Percentiles rank a stretch among this genome's conserved stretches.
Evolutionary conservation across 2,888 invertebrate genomes (phyloP).

Genomic region (Penaeus monodon): DNA sequence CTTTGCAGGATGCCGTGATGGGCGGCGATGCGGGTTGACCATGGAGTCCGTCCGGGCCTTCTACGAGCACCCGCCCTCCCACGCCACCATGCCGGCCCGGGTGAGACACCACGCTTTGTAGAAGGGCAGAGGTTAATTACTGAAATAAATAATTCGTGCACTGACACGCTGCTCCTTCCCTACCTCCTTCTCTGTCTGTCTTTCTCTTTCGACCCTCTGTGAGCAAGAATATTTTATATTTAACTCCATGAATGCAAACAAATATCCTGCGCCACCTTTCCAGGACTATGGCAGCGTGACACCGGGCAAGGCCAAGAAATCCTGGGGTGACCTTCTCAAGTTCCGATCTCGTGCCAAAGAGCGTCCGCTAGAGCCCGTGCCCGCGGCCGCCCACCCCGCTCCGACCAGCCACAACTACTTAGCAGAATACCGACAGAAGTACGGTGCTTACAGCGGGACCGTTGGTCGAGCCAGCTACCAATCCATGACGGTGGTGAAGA

Average conservation of each 20-base stretch:
- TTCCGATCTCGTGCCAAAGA: constrained; percentile 59
- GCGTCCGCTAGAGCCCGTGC: constrained; percentile 36
- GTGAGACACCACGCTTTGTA: background rate
- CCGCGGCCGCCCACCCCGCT: background rate
- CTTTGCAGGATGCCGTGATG: constrained; percentile 37
- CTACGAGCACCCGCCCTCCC: constrained; percentile 61
- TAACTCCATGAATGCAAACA: too few species aligned
- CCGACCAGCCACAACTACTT: constrained; percentile 32
- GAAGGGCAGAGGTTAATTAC: too few species aligned
- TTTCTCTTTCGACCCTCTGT: too few species aligned
- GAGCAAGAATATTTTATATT: too few species aligned
- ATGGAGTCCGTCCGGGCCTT: constrained; percentile 57
- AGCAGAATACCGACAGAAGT: constrained; percentile 57
- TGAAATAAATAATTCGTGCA: too few species aligned
- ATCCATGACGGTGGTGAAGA: constrained; percentile 41
- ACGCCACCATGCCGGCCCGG: constrained; percentile 57
- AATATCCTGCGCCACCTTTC: background rate
- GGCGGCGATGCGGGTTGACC: constrained; percentile 36
- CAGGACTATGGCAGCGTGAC: constrained; percentile 57
- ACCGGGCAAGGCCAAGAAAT: constrained; percentile 55
- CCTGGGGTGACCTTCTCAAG: constrained; percentile 62
- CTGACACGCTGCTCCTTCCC: too few species aligned
- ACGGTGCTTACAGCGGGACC: constrained; percentile 49
- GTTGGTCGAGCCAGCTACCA: constrained; percentile 46
- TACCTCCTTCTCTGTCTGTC: too few species aligned